Evolutionary conservation across 2,797 vertebrate genomes (phyloP).

Genomic region (Pseudomugil gertrudae): DNA sequence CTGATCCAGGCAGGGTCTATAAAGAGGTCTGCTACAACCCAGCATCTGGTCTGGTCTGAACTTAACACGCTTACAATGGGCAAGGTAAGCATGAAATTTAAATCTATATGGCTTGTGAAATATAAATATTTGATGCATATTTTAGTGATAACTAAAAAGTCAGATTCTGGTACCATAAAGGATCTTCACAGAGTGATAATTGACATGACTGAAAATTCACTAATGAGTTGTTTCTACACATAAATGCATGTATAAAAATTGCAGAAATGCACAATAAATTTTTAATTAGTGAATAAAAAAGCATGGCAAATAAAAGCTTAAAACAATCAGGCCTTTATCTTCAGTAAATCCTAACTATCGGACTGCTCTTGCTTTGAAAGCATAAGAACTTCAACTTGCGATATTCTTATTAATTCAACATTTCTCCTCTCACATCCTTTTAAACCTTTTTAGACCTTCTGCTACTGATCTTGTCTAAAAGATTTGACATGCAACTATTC

Average conservation of each 20-base stretch:
- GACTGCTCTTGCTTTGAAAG: slow-evolving; percentile 10
- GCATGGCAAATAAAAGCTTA: background rate
- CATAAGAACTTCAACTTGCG: slow-evolving; percentile 23
- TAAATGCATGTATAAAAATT: background rate
- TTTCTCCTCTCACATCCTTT: slow-evolving; percentile 17
- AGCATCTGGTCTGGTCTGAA: slow-evolving; percentile 62
- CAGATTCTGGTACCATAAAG: background rate
- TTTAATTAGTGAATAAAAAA: background rate
- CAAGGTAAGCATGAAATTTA: slow-evolving; percentile 78
- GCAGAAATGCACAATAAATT: background rate
- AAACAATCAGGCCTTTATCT: slow-evolving; percentile 1
- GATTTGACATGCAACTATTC: slow-evolving; percentile 6
- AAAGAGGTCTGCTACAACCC: slow-evolving; percentile 71
- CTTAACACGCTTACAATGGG: slow-evolving; percentile 77
- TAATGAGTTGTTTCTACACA: background rate
- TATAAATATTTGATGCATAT: background rate
- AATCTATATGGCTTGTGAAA: slow-evolving; percentile 18
- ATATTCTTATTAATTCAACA: slow-evolving; percentile 25
- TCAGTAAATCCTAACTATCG: slow-evolving; percentile 13
- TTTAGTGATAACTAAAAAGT: background rate
- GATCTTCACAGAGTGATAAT: background rate
- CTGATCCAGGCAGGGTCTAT: slow-evolving; percentile 77
- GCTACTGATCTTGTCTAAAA: slow-evolving; percentile 12
- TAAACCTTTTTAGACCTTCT: slow-evolving; percentile 21
- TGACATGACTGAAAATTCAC: background rate